phyloP scores from a whole-genome alignment of 2,113 vertebrate genomes.

The Zapornia atra region DNA sequence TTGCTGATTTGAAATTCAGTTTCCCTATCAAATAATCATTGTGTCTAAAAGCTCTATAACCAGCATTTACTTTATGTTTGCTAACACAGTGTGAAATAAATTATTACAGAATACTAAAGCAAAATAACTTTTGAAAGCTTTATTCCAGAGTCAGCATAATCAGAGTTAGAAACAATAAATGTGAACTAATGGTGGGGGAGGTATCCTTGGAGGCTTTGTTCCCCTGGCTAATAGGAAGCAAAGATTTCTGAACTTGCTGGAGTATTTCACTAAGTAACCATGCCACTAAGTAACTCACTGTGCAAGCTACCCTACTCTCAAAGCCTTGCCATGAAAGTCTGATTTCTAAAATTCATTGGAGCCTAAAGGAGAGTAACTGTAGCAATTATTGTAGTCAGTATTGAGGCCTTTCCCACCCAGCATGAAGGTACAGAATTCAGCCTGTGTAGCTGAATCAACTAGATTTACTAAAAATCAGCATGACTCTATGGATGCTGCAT shows the following conservation, averaged over 20 bases:
- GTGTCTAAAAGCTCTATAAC: background rate
- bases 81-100: background rate
- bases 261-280: background rate
- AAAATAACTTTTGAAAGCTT: background rate
- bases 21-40: background rate
- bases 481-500: background rate
- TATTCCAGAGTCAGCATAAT: background rate
- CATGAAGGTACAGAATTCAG: background rate
- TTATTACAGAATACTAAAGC: background rate
- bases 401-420: background rate
- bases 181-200: background rate
- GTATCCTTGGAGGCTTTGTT: background rate
- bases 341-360: background rate
- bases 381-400: background rate
- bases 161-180: background rate
- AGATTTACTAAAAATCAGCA: background rate
- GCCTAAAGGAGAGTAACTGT: background rate
- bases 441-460: background rate
- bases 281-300: background rate
- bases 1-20: background rate
- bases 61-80: background rate
- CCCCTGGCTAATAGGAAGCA: background rate
- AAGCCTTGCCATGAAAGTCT: background rate
- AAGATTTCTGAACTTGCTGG: background rate
- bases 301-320: background rate